Conservation (phyloP, 2,888 invertebrate species). For the Mechanitis messenoides region DNA sequence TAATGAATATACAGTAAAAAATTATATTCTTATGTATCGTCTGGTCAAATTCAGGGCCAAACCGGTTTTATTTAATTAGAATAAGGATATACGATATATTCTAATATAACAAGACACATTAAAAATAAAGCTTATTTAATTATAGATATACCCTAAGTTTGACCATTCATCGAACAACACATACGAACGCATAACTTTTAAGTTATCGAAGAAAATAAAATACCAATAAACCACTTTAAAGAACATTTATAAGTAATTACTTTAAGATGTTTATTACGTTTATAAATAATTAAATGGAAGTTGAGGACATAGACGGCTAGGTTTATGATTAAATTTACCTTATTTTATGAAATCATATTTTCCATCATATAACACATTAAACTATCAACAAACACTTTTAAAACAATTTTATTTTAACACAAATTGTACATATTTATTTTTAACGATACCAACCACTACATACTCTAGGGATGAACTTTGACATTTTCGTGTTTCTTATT, state of each 20-base stretch:
- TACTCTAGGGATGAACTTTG: conserved; percentile 61
- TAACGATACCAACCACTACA: conserved; percentile 36
- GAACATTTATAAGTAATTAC: no score
- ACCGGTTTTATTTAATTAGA: no score
- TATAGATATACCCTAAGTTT: not conserved
- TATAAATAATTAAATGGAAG: no score
- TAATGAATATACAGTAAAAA: no score
- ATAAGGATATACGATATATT: not conserved
- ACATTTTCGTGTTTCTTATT: conserved; percentile 56
- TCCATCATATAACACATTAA: not conserved
- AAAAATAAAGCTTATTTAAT: conserved; percentile 1
- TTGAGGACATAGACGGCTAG: not conserved
- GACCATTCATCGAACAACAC: not conserved
- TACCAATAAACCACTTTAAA: no score
- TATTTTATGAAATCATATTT: conserved; percentile 1
- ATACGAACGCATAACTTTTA: no score
- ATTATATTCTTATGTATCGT: no score
- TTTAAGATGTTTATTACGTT: no score
- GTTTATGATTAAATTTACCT: not conserved
- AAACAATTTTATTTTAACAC: not conserved
- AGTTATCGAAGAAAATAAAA: no score
- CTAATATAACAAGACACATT: not conserved
- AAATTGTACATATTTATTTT: conserved; percentile 24
- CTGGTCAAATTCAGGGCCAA: no score
- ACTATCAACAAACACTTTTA: not conserved